These are phyloP conservation scores for Aricia agestis DNA, from an alignment of 1,140 invertebrate genomes.

Conservation along the genomic window DNA sequence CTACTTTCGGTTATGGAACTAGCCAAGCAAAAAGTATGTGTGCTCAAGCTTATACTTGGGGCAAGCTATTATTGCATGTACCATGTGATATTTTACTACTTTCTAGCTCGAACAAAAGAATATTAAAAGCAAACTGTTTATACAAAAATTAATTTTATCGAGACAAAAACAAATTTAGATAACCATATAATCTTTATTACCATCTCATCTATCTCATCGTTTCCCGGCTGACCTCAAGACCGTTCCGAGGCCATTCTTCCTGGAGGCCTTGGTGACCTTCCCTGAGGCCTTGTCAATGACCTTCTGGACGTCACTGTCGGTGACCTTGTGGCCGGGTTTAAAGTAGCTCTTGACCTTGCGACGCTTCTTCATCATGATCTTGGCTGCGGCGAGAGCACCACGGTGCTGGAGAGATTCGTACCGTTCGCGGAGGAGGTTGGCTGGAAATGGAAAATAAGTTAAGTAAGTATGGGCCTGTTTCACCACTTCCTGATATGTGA, in stretches of 20 bases:
- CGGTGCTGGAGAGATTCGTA: constrained; percentile 59
- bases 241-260: neutral
- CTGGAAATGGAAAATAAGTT: constrained; percentile 46
- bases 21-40: too few species aligned
- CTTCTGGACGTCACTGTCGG: constrained; percentile 50
- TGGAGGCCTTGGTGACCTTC: neutral
- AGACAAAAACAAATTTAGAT: too few species aligned
- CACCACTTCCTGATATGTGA: neutral
- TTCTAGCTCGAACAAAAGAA: too few species aligned
- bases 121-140: too few species aligned
- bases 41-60: too few species aligned
- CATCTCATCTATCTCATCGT: too few species aligned
- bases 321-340: constrained; percentile 66
- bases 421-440: constrained; percentile 57
- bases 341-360: constrained; percentile 62
- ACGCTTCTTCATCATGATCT: constrained; percentile 70
- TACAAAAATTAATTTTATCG: too few species aligned
- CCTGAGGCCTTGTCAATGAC: constrained; percentile 32
- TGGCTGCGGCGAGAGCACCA: constrained; percentile 57
- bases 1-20: too few species aligned
- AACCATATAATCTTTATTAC: neutral
- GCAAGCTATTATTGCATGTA: too few species aligned
- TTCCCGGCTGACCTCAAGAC: neutral
- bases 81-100: too few species aligned
- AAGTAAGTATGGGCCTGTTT: too few species aligned